A percentile compares a stretch with the other conserved stretches of the same genome.
These are phyloP conservation scores for Bovichtus diacanthus DNA, from an alignment of 2,797 vertebrate species.

Conservation along the genomic window DNA sequence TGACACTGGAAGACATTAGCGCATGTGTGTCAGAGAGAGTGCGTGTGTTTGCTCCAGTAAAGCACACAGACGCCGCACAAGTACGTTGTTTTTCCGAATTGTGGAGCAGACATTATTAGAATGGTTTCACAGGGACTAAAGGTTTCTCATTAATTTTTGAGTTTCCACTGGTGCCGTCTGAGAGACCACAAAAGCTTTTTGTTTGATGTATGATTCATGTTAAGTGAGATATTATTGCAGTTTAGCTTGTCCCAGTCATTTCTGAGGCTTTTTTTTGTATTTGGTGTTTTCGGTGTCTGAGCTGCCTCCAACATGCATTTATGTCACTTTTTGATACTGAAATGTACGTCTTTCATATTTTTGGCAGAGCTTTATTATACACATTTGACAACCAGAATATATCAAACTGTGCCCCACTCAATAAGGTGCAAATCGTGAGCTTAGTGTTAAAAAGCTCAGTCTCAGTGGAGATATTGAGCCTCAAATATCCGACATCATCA, in stretches of 20 bases:
- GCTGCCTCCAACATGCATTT: slow-evolving; percentile 20
- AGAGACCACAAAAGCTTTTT: slow-evolving; percentile 67
- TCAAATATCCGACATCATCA: slow-evolving; percentile 46
- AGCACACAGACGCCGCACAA: slow-evolving; percentile 56
- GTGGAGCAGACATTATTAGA: slow-evolving; percentile 38
- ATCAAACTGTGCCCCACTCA: slow-evolving; percentile 44
- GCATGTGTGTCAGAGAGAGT: background rate
- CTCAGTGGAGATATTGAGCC: slow-evolving; percentile 27
- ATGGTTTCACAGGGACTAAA: slow-evolving; percentile 50
- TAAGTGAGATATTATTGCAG: slow-evolving; percentile 60
- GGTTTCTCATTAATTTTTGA: slow-evolving; percentile 75
- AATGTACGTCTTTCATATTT: slow-evolving; percentile 29
- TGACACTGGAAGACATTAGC: slow-evolving; percentile 32
- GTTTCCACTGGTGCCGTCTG: slow-evolving; percentile 39
- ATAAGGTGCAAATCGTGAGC: slow-evolving; percentile 45
- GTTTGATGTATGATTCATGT: slow-evolving; percentile 72
- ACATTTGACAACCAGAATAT: slow-evolving; percentile 51
- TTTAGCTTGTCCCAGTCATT: slow-evolving; percentile 31
- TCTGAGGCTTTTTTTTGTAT: slow-evolving; percentile 43
- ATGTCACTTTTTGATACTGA: slow-evolving; percentile 48
- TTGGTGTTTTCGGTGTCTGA: slow-evolving; percentile 20
- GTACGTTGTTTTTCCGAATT: slow-evolving; percentile 61
- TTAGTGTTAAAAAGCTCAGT: slow-evolving; percentile 44
- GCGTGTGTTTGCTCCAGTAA: slow-evolving; percentile 20
- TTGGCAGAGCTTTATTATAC: slow-evolving; percentile 47